Base-by-base conservation (phyloP, 1,140 invertebrate genomes). In the Fopius arisanus region DNA sequence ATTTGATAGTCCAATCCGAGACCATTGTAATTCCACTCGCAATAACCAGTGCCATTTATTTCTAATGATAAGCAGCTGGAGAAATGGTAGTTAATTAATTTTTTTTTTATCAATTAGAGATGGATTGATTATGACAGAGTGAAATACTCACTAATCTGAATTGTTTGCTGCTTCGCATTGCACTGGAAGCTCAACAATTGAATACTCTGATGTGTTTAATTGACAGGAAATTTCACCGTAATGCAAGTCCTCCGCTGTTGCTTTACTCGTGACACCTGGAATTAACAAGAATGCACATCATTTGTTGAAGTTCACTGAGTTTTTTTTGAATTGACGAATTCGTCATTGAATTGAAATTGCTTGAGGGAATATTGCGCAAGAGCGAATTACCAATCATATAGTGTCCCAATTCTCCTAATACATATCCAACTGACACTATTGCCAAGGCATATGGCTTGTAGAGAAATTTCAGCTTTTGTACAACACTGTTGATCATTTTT, bases 21-120 rank as follows among this genome's bases (percentile, higher is more conserved):
- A 0, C 96, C 96, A 84, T 96, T 97, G 89, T 96, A 96, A 82
- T 95, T 93, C 95, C 96, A 97, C 80, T 96, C 93, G 84, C 96
- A 98, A 79, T 94, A 94, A 0, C 83, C 76, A 0, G 92, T 92
- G 0, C 92, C 93, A 81, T 95, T 94, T 14, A 93, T 79, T 51
- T 90, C 89, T 28, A 93, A 85, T 0, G 89, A 87, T 54, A 89
- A 83, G 84, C 94, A 96, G 78, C 93, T 94, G 83, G 9, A 19
- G 70, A 74, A 51, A 40, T 43, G 3, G 9, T n/a, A 31, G 9
- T 31, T 21, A 67, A 41, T 43, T 43, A 9, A 31, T 72, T 19
- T 7, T 51, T 16, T 67, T 1, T 33, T 65, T 23, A 21, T 54
- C 10, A 14, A 72, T 41, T 65, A 37, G n/a, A 65, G 1, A 1